These are phyloP conservation scores for Caloenas nicobarica DNA, from an alignment of 2,113 vertebrate species.

Conservation along the genomic window DNA sequence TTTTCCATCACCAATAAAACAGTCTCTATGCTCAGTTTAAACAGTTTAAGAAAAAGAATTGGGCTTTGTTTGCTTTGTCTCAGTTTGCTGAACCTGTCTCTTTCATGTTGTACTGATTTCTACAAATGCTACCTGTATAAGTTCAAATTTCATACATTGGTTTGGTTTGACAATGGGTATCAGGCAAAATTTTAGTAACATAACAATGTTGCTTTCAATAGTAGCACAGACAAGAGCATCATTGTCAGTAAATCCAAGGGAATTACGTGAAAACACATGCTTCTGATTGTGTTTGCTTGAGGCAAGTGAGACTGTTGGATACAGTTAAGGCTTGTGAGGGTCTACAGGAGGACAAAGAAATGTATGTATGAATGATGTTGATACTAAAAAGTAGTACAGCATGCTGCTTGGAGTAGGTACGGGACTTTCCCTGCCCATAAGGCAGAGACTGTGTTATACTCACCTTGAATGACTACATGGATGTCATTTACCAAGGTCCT, in stretches of 20 bases:
- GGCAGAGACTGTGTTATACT: not conserved
- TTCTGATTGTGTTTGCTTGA: not conserved
- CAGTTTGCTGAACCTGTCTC: not conserved
- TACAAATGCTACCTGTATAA: not conserved
- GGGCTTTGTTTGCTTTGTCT: not conserved
- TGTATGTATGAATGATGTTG: not conserved
- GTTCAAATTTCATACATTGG: not conserved
- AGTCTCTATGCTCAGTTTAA: not conserved
- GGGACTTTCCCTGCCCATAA: not conserved
- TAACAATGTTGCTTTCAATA: not conserved
- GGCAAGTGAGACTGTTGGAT: not conserved
- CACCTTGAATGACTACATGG: not conserved
- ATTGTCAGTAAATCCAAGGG: not conserved
- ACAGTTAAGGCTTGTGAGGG: not conserved
- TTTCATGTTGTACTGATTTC: not conserved
- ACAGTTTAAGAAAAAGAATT: not conserved
- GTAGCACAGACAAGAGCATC: not conserved
- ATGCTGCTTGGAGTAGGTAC: not conserved
- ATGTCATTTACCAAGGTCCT: not conserved
- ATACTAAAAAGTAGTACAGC: not conserved
- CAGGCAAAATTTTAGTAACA: not conserved
- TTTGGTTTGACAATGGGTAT: not conserved
- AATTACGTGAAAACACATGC: not conserved
- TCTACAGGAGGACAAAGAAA: not conserved
- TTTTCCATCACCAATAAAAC: not conserved